Percentiles rank a stretch among this genome's conserved stretches.
Evolutionary conservation across 1,140 invertebrate genomes (phyloP).

Genomic region (Penaeus chinensis): DNA sequence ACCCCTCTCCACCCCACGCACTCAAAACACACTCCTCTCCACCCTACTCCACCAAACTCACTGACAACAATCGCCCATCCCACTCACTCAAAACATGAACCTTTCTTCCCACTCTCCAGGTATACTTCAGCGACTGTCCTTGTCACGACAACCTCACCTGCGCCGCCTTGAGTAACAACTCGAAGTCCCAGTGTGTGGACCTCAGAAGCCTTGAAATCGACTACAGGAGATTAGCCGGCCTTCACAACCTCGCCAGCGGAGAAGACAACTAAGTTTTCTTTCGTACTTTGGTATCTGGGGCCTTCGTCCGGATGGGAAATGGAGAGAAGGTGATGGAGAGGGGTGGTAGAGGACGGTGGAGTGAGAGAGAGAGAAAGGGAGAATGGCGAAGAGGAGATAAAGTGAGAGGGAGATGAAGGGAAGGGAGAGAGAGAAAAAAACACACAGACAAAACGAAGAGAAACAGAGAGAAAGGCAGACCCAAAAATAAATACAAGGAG

Average conservation of each 20-base stretch:
- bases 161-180: conserved; percentile 49
- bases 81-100: background rate
- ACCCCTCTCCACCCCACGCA: background rate
- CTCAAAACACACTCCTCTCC: too few relatives aligned
- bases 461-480: background rate
- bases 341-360: background rate
- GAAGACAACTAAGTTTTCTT: conserved; percentile 31
- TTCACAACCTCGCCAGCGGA: background rate
- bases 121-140: conserved; percentile 62
- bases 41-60: background rate
- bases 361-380: background rate
- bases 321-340: conserved; percentile 4
- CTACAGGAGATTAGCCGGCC: conserved; percentile 40
- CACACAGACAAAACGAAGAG: background rate
- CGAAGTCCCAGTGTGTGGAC: conserved; percentile 57
- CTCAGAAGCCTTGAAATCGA: conserved; percentile 51
- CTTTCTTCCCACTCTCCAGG: conserved; percentile 4
- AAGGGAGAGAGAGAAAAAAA: background rate
- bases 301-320: background rate
- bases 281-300: too few relatives aligned
- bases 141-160: conserved; percentile 52
- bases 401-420: background rate
- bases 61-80: too few relatives aligned
- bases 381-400: background rate
- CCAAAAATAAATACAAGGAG: too few relatives aligned